phyloP scores from a whole-genome alignment of 2,797 vertebrate species.

The Pelodytes ibericus region DNA sequence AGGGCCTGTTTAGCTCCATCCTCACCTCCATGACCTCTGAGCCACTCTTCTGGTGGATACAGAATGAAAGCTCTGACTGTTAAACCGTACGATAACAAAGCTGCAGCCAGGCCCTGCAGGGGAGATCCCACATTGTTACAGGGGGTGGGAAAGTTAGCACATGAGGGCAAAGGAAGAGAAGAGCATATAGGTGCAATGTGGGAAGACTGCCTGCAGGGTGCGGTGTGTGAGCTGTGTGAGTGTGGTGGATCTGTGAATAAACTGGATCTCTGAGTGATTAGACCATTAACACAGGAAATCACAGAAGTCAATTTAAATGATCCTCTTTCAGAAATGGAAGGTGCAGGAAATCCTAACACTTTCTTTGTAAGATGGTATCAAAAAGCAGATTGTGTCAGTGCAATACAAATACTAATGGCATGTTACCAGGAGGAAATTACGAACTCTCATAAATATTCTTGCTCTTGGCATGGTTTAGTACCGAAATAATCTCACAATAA shows the following conservation, averaged over 20 bases:
- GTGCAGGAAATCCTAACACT: too few species aligned
- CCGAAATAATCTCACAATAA: too few species aligned
- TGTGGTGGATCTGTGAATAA: background rate
- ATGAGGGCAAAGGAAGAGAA: background rate
- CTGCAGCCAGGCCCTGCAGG: conserved; percentile 58
- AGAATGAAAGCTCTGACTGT: conserved; percentile 87
- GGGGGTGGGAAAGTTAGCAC: background rate
- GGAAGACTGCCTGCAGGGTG: background rate
- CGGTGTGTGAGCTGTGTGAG: conserved; percentile 17
- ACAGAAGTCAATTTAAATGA: too few species aligned
- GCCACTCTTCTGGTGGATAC: conserved; percentile 91
- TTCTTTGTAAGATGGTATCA: too few species aligned
- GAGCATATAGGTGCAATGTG: background rate
- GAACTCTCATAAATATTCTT: too few species aligned
- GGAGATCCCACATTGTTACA: conserved; percentile 63
- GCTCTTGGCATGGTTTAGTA: too few species aligned
- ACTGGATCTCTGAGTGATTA: too few species aligned
- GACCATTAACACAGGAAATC: too few species aligned
- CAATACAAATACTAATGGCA: too few species aligned
- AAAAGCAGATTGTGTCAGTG: too few species aligned
- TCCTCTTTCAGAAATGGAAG: too few species aligned
- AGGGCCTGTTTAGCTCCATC: conserved; percentile 81
- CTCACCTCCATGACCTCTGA: conserved; percentile 85
- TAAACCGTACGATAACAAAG: conserved; percentile 73
- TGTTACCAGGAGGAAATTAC: too few species aligned